These are phyloP conservation scores for Semaprochilodus insignis DNA, from an alignment of 2,797 vertebrate species.

Conservation along the genomic window DNA sequence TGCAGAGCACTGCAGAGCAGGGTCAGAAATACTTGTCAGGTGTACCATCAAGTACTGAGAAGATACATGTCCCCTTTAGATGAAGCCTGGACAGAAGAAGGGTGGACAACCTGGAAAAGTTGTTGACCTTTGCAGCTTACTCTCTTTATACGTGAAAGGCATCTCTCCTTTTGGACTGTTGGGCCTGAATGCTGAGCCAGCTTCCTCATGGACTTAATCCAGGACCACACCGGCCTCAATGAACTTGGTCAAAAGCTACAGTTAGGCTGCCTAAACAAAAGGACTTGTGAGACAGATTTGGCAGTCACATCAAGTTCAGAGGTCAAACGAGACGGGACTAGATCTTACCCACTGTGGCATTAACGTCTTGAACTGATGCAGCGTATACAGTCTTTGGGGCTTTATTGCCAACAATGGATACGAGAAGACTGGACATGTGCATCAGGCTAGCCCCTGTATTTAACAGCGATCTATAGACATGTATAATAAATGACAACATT, in stretches of 20 bases:
- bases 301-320: neutral
- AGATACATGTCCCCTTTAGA: neutral
- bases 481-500: constrained; percentile 47
- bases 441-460: neutral
- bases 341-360: neutral
- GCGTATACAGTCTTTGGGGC: neutral
- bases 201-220: neutral
- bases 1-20: neutral
- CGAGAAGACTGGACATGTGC: neutral
- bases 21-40: neutral
- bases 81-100: neutral
- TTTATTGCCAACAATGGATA: neutral
- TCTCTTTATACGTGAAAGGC: neutral
- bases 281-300: neutral
- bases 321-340: too few relatives aligned
- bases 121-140: neutral
- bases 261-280: neutral
- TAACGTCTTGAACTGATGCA: neutral
- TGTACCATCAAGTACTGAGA: neutral
- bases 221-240: neutral
- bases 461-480: constrained; percentile 5
- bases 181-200: neutral
- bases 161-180: neutral
- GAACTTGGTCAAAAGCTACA: neutral
- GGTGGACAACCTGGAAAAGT: neutral